phyloP scores from a whole-genome alignment of 2,113 vertebrate species.

The Grammomys dolichurus region DNA sequence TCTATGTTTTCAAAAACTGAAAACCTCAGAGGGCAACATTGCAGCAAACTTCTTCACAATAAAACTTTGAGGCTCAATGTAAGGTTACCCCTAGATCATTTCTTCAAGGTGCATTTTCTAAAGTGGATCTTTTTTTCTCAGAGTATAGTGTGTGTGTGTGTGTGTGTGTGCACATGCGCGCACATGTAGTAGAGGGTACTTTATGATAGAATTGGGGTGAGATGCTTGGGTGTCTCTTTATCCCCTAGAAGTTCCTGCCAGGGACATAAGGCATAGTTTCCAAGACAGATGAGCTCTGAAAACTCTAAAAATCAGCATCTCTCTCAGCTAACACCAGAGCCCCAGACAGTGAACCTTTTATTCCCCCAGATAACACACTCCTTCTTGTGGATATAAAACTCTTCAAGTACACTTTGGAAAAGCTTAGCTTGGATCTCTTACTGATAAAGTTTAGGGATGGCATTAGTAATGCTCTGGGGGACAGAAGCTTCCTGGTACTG shows the following conservation, averaged over 20 bases:
- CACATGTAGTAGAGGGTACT: neutral
- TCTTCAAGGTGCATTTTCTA: neutral
- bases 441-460: neutral
- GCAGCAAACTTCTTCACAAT: neutral
- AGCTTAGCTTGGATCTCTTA: neutral
- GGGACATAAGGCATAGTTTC: neutral
- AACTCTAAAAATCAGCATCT: neutral
- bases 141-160: neutral
- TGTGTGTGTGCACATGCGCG: too few species aligned
- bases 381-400: neutral
- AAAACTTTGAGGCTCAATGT: neutral
- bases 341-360: neutral
- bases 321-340: neutral
- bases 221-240: neutral
- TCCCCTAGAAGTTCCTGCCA: constrained; percentile 4
- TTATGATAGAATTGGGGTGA: neutral
- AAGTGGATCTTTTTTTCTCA: neutral
- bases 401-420: neutral
- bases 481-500: neutral
- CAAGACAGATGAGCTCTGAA: neutral
- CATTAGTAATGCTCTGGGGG: constrained; percentile 11
- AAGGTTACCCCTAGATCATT: neutral
- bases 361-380: neutral
- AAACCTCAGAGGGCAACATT: neutral
- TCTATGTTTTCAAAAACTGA: neutral